phyloP scores from a whole-genome alignment of 1,140 invertebrate species.

The Cotesia vestalis region DNA sequence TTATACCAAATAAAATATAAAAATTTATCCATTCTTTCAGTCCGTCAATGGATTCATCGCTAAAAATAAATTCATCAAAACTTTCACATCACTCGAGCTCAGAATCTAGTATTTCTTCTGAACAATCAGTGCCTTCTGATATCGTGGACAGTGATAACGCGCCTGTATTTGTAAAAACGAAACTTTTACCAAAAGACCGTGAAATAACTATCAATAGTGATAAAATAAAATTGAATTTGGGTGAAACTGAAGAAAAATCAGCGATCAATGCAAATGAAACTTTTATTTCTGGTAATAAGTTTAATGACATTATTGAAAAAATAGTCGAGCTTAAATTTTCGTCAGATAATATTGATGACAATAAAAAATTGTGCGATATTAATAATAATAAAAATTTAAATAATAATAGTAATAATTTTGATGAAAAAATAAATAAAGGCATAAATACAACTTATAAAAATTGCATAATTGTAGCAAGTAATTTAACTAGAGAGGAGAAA shows the following conservation, averaged over 20 bases:
- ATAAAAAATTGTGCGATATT: slow-evolving; percentile 2
- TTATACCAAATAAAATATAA: not conserved
- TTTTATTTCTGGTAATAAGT: slow-evolving; percentile 20
- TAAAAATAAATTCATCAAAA: slow-evolving; percentile 11
- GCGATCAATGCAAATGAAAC: slow-evolving; percentile 25
- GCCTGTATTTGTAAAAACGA: too few species aligned
- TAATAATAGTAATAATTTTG: slow-evolving; percentile 16
- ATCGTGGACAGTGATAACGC: too few species aligned
- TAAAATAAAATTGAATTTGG: too few species aligned
- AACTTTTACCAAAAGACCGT: not conserved
- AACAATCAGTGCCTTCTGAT: slow-evolving; percentile 20
- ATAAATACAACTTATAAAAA: not conserved
- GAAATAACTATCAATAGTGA: too few species aligned
- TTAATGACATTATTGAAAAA: slow-evolving; percentile 45
- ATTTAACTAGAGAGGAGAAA: not conserved
- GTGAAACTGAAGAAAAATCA: slow-evolving; percentile 5
- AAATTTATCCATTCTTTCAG: slow-evolving; percentile 15
- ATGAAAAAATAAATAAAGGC: slow-evolving; percentile 28
- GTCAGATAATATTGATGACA: slow-evolving; percentile 2
- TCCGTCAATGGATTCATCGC: slow-evolving; percentile 22
- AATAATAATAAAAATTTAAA: slow-evolving; percentile 7
- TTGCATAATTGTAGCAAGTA: too few species aligned
- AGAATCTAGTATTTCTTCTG: slow-evolving; percentile 29
- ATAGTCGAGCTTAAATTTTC: slow-evolving; percentile 41
- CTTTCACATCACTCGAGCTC: slow-evolving; percentile 6